phyloP scores from a whole-genome alignment of 2,888 invertebrate species.

The Eulithis prunata region DNA sequence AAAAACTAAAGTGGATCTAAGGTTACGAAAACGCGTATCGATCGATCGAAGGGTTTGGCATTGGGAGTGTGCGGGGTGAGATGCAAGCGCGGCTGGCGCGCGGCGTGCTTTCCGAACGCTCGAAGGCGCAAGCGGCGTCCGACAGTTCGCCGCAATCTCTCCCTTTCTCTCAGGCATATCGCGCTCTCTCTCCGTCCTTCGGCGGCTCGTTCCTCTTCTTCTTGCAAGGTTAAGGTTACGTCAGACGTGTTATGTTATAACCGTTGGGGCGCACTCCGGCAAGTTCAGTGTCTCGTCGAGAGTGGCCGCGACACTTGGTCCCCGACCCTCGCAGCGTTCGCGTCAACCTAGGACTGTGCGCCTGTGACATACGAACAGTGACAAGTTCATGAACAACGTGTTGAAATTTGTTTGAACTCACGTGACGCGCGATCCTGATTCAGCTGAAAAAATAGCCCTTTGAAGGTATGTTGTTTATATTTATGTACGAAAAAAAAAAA shows the following conservation, averaged over 20 bases:
- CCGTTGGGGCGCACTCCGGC: slow-evolving; percentile 82
- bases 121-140: slow-evolving; percentile 44
- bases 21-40: slow-evolving; percentile 47
- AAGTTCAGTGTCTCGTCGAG: slow-evolving; percentile 84
- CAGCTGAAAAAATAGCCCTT: slow-evolving; percentile 49
- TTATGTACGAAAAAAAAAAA: slow-evolving; percentile 16
- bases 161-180: slow-evolving; percentile 80
- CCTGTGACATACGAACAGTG: slow-evolving; percentile 82
- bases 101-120: slow-evolving; percentile 43
- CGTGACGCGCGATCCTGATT: slow-evolving; percentile 64
- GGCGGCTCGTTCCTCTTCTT: slow-evolving; percentile 82
- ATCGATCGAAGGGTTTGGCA: slow-evolving; percentile 40
- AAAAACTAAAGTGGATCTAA: slow-evolving; percentile 24
- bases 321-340: slow-evolving; percentile 71
- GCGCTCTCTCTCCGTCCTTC: slow-evolving; percentile 84
- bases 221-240: slow-evolving; percentile 85
- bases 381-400: slow-evolving; percentile 83
- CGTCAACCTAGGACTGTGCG: slow-evolving; percentile 74
- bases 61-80: not conserved
- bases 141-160: slow-evolving; percentile 62
- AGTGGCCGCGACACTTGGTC: slow-evolving; percentile 81
- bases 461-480: slow-evolving; percentile 62
- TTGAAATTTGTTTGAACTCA: slow-evolving; percentile 79
- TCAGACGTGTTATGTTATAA: slow-evolving; percentile 85
- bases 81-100: slow-evolving; percentile 25